These are phyloP conservation scores for Drosophila stalkeri DNA, from an alignment of 2,888 invertebrate genomes.

Conservation along the genomic window DNA sequence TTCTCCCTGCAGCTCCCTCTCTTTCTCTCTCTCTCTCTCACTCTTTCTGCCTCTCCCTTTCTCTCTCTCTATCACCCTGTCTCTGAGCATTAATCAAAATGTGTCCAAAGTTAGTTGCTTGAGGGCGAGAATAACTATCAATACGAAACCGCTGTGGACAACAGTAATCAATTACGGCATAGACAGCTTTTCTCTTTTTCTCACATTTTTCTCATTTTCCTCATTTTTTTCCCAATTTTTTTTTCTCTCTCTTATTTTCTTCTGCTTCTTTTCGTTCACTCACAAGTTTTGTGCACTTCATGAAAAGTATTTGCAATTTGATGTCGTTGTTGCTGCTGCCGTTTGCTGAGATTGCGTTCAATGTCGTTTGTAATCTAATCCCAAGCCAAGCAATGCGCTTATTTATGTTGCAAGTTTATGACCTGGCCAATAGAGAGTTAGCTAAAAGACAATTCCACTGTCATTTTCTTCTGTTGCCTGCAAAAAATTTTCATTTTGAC, in stretches of 20 bases:
- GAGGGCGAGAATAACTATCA: slow-evolving; percentile 27
- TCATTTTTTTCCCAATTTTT: too few species aligned
- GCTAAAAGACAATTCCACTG: slow-evolving; percentile 24
- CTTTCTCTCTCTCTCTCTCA: not conserved
- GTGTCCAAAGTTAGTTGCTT: slow-evolving; percentile 35
- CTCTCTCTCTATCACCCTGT: not conserved
- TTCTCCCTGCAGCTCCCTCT: not conserved
- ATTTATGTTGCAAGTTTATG: slow-evolving; percentile 48
- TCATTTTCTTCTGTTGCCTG: slow-evolving; percentile 14
- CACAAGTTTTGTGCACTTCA: slow-evolving; percentile 37
- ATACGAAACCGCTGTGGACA: slow-evolving; percentile 20
- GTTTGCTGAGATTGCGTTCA: slow-evolving; percentile 27
- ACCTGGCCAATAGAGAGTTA: slow-evolving; percentile 31
- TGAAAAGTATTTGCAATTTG: slow-evolving; percentile 53
- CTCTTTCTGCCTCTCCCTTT: not conserved
- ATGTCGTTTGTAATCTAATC: slow-evolving; percentile 32
- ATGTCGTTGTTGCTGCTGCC: not conserved
- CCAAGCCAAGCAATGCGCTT: slow-evolving; percentile 40
- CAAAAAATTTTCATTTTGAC: slow-evolving; percentile 50
- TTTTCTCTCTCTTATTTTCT: not conserved
- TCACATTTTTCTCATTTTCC: not conserved
- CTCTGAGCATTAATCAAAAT: slow-evolving; percentile 54
- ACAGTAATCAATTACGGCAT: slow-evolving; percentile 51
- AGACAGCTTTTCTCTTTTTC: slow-evolving; percentile 13
- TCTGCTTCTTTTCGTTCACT: not conserved